phyloP scores from a whole-genome alignment of 1,140 invertebrate species.

The Nymphalis io region DNA sequence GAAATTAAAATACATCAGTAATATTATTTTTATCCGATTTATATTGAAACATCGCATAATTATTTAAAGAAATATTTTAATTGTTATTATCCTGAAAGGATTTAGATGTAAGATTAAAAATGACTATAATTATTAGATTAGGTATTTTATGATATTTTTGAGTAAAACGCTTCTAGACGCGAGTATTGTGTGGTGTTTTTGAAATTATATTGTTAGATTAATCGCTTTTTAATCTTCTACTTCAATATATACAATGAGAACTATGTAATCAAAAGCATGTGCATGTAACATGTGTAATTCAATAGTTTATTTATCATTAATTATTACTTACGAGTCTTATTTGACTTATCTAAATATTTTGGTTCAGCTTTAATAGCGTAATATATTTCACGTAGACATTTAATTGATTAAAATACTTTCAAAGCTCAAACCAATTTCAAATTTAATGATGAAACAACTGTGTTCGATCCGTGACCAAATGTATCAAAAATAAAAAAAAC shows the following conservation, averaged over 20 bases:
- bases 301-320: not conserved
- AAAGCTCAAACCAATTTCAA: not conserved
- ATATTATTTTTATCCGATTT: not conserved
- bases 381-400: not conserved
- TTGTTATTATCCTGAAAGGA: conserved; percentile 51
- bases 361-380: conserved; percentile 25
- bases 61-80: not conserved
- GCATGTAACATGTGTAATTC: conserved; percentile 11
- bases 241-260: not conserved
- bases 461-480: conserved; percentile 23
- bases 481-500: too few relatives aligned
- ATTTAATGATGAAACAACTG: conserved; percentile 8
- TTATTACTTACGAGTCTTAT: not conserved
- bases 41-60: not conserved
- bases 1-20: not conserved
- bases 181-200: conserved; percentile 35
- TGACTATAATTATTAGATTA: conserved; percentile 17
- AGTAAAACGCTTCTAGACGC: conserved; percentile 54
- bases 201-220: conserved; percentile 17
- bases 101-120: conserved; percentile 38
- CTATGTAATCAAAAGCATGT: not conserved
- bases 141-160: conserved; percentile 17
- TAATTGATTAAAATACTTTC: not conserved
- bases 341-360: conserved; percentile 14
- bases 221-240: conserved; percentile 15